A percentile compares a stretch with the other conserved stretches of the same genome.
These are phyloP conservation scores for Boulengeromyrus knoepffleri DNA, from an alignment of 2,113 vertebrate species.

Conservation along the genomic window DNA sequence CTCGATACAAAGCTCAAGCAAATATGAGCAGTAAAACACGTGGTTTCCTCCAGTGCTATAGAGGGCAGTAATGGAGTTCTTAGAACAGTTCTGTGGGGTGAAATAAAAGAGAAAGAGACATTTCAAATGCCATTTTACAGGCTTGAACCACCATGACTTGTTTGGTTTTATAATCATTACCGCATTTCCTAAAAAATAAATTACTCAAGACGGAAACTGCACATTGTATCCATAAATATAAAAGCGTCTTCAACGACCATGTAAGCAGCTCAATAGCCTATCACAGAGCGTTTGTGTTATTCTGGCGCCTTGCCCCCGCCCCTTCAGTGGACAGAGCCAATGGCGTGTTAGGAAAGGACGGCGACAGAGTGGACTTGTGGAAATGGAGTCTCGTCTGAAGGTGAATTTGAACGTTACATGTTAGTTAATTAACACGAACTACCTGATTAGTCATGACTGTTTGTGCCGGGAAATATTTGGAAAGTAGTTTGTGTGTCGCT, in stretches of 20 bases:
- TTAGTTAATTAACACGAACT: not conserved
- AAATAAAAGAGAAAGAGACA: not conserved
- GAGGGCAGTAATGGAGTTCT: conserved; percentile 3
- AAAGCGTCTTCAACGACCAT: not conserved
- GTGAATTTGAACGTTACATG: conserved; percentile 32
- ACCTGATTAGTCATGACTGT: not conserved
- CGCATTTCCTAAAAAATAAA: not conserved
- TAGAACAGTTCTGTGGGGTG: not conserved
- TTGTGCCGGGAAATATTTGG: not conserved
- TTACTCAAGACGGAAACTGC: not conserved
- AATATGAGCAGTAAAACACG: not conserved
- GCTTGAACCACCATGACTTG: not conserved
- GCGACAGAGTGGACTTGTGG: conserved; percentile 6
- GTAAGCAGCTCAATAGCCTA: not conserved
- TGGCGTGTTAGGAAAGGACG: not conserved
- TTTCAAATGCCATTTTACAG: not conserved
- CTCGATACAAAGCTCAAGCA: not conserved
- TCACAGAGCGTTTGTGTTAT: not conserved
- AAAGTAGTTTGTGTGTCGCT: not conserved
- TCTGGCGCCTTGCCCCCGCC: not conserved
- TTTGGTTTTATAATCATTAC: not conserved
- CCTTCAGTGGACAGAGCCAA: not conserved
- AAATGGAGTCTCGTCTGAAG: conserved; percentile 61
- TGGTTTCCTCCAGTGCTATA: not conserved
- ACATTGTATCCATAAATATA: not conserved